Conservation (phyloP, 2,888 invertebrate species). For the Pilophorus perplexus region DNA sequence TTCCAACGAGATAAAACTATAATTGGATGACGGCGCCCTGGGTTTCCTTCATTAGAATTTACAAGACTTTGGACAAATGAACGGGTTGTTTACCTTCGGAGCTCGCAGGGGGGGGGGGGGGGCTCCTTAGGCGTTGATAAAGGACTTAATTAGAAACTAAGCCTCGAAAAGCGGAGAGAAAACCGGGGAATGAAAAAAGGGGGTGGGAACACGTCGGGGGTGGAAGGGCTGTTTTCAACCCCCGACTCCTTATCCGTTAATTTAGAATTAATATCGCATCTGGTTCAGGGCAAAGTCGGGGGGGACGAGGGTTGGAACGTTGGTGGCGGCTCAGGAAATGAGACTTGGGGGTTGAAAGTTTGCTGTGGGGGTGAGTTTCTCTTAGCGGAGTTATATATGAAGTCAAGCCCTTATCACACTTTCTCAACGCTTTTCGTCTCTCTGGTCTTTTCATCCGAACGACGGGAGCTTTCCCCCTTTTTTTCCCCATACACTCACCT, state of each 20-base stretch:
- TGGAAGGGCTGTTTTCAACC: neutral
- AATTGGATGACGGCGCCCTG: slow-evolving; percentile 38
- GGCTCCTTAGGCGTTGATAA: slow-evolving; percentile 19
- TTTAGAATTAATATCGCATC: slow-evolving; percentile 62
- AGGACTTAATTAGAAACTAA: slow-evolving; percentile 42
- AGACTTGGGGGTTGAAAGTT: slow-evolving; percentile 45
- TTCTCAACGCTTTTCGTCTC: slow-evolving; percentile 31
- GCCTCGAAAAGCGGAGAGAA: slow-evolving; percentile 2
- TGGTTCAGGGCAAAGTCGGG: slow-evolving; percentile 52
- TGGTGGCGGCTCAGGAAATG: slow-evolving; percentile 44
- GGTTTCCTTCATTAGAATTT: slow-evolving; percentile 37
- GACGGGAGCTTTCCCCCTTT: neutral
- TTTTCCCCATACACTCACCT: neutral
- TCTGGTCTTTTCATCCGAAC: neutral
- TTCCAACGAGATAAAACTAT: slow-evolving; percentile 30
- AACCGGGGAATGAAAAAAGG: neutral
- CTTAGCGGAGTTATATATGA: slow-evolving; percentile 34
- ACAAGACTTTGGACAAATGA: slow-evolving; percentile 24
- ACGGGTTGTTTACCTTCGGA: slow-evolving; percentile 31
- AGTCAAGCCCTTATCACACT: slow-evolving; percentile 29
- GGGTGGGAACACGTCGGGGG: neutral
- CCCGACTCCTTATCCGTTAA: slow-evolving; percentile 44
- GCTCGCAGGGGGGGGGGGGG: neutral
- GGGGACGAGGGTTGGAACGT: slow-evolving; percentile 7
- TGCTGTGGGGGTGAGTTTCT: slow-evolving; percentile 29